Conservation (phyloP, 2,888 invertebrate genomes). For the Drosophila melanosoma region DNA sequence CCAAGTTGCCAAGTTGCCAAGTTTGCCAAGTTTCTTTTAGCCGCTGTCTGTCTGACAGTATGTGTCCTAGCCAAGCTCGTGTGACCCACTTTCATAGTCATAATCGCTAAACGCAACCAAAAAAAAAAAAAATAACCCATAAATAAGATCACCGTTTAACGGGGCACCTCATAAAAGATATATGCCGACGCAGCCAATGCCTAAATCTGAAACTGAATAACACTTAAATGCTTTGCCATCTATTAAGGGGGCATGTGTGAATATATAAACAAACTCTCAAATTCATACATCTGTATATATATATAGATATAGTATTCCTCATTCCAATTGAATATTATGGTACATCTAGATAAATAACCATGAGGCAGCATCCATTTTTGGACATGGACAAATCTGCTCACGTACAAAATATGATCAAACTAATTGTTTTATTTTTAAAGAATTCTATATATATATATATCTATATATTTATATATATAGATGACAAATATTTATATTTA, state of each 20-base stretch:
- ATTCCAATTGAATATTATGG: background rate
- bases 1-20: background rate
- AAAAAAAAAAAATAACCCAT: conserved; percentile 44
- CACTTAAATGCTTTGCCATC: conserved; percentile 10
- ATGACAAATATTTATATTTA: background rate
- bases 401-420: background rate
- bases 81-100: conserved; percentile 61
- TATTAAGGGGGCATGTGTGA: background rate
- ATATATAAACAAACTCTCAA: background rate
- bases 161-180: conserved; percentile 32
- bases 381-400: background rate
- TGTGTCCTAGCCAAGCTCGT: conserved; percentile 57
- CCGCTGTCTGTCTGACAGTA: background rate
- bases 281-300: background rate
- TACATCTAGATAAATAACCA: background rate
- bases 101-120: conserved; percentile 36
- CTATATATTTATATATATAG: background rate
- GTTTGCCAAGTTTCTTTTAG: conserved; percentile 1
- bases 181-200: conserved; percentile 7
- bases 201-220: conserved; percentile 38
- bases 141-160: conserved; percentile 71
- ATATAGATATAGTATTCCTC: too few species aligned
- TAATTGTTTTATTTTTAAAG: background rate
- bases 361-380: background rate
- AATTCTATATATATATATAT: background rate